These are phyloP conservation scores for Gymnobelideus leadbeateri DNA, from an alignment of 2,113 vertebrate genomes.

Conservation along the genomic window DNA sequence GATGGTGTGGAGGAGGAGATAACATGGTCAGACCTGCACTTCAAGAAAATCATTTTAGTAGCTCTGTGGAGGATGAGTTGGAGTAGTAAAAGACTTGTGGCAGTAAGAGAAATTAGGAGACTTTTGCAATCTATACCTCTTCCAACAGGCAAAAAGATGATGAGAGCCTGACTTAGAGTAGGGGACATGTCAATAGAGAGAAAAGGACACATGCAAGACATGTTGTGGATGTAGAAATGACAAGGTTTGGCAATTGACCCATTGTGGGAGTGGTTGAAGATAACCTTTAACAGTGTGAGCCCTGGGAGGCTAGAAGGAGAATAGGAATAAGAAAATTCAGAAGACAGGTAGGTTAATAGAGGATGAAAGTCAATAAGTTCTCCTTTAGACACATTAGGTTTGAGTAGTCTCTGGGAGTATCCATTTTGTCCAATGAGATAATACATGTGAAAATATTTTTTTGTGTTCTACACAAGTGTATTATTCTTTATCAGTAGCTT, in stretches of 20 bases:
- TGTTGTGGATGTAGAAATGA: background rate
- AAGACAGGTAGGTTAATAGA: background rate
- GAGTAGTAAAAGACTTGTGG: background rate
- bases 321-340: background rate
- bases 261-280: background rate
- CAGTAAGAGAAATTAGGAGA: background rate
- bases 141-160: background rate
- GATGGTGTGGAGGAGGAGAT: background rate
- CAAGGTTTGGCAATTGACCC: background rate
- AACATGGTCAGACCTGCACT: background rate
- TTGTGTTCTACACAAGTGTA: background rate
- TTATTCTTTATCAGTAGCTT: background rate
- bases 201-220: background rate
- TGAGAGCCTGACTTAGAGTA: background rate
- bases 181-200: background rate
- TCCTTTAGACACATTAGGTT: background rate
- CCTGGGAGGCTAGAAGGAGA: background rate
- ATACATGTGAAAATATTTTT: background rate
- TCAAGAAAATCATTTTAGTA: background rate
- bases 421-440: background rate
- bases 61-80: background rate
- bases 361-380: background rate
- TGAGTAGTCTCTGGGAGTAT: background rate
- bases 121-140: background rate
- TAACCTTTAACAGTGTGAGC: background rate